These are phyloP conservation scores for Hycleus phaleratus DNA, from an alignment of 1,140 invertebrate species.

Conservation along the genomic window DNA sequence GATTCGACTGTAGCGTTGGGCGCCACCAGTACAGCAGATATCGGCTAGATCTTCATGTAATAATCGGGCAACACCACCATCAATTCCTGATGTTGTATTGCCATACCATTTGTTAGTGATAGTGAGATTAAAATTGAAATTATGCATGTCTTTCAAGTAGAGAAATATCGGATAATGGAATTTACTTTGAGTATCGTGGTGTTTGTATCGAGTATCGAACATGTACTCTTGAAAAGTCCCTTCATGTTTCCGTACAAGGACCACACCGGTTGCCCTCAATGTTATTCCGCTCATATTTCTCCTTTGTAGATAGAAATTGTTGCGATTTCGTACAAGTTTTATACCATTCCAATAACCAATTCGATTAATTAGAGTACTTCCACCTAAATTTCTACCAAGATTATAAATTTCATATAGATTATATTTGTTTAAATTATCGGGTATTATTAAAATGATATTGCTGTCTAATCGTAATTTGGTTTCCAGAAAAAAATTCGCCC, in stretches of 20 bases:
- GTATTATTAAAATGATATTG: not conserved
- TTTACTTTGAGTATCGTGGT: conserved; percentile 6
- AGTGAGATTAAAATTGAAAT: not conserved
- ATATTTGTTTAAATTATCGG: not conserved
- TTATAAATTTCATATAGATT: conserved; percentile 2
- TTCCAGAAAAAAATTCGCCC: too few species aligned
- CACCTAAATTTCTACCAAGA: not conserved
- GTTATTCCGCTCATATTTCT: not conserved
- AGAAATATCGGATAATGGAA: conserved; percentile 8
- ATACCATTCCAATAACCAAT: conserved; percentile 1
- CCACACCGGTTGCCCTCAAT: conserved; percentile 3
- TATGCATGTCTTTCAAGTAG: conserved; percentile 2
- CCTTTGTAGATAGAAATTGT: conserved; percentile 3
- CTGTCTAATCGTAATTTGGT: not conserved
- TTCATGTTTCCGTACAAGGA: not conserved
- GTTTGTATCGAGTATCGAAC: conserved; percentile 2
- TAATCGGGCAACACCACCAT: conserved; percentile 21
- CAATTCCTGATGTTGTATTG: conserved; percentile 22
- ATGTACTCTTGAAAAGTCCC: conserved; percentile 5
- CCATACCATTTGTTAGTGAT: conserved; percentile 23
- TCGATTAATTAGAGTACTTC: not conserved
- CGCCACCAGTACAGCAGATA: conserved; percentile 11
- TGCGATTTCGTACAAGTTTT: not conserved
- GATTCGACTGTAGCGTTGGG: conserved; percentile 14
- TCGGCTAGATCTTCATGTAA: conserved; percentile 18